phyloP scores from a whole-genome alignment of 2,113 vertebrate species.

The Mystacornis crossleyi region DNA sequence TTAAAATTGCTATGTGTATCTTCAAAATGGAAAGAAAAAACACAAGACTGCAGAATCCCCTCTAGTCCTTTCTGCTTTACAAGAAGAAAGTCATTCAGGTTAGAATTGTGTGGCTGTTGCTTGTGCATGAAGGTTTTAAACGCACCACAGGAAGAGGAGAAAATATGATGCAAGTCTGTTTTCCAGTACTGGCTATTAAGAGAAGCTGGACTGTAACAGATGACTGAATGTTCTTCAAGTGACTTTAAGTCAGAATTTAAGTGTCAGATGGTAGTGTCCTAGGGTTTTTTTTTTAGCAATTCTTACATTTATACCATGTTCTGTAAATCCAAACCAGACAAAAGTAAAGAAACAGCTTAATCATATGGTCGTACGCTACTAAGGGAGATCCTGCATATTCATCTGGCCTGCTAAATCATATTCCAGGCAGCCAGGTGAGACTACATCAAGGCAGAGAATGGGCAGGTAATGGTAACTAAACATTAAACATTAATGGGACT shows the following conservation, averaged over 20 bases:
- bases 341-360: not conserved
- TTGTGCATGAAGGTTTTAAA: not conserved
- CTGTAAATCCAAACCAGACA: not conserved
- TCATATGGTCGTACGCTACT: not conserved
- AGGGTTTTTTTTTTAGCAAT: not conserved
- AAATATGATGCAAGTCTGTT: not conserved
- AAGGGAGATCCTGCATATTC: not conserved
- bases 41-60: not conserved
- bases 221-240: not conserved
- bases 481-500: not conserved
- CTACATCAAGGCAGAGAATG: not conserved
- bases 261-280: not conserved
- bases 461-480: not conserved
- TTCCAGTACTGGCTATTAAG: not conserved
- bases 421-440: not conserved
- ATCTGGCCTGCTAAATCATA: not conserved
- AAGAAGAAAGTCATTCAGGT: not conserved
- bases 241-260: not conserved
- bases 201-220: not conserved
- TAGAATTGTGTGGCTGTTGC: not conserved
- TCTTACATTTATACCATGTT: not conserved
- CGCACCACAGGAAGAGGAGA: not conserved
- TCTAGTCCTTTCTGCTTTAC: not conserved
- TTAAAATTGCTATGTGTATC: not conserved
- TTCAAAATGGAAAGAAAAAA: not conserved